phyloP scores from a whole-genome alignment of 2,113 vertebrate genomes.

The Danionella cerebrum region DNA sequence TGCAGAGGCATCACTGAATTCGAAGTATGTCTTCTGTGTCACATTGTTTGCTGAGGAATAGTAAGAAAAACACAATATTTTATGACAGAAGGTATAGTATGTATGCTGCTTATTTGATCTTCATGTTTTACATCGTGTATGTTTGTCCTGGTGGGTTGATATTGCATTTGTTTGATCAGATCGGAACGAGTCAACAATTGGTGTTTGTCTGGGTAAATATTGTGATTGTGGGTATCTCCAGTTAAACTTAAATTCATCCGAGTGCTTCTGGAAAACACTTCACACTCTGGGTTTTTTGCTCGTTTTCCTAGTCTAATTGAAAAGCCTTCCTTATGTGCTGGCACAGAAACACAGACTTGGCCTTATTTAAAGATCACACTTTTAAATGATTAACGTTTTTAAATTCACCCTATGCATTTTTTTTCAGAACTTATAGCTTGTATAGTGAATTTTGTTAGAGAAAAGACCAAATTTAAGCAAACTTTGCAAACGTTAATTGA shows the following conservation, averaged over 20 bases:
- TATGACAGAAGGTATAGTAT: neutral
- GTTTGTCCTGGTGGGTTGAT: neutral
- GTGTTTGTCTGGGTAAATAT: slow-evolving; percentile 26
- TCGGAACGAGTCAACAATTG: neutral
- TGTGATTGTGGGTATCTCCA: slow-evolving; percentile 4
- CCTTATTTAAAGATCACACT: too few relatives aligned
- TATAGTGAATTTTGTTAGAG: too few relatives aligned
- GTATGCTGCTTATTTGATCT: neutral
- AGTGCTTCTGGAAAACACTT: neutral
- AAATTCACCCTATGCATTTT: too few relatives aligned
- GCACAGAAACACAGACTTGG: too few relatives aligned
- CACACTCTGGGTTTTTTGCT: too few relatives aligned
- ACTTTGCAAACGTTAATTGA: too few relatives aligned
- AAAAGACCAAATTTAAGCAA: too few relatives aligned
- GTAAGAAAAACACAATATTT: neutral
- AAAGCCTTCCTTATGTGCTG: too few relatives aligned
- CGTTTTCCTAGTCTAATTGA: too few relatives aligned
- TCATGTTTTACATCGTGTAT: neutral
- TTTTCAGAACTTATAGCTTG: too few relatives aligned
- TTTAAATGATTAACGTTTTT: too few relatives aligned
- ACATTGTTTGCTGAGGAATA: slow-evolving; percentile 14
- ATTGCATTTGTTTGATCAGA: neutral
- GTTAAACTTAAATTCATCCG: too few relatives aligned
- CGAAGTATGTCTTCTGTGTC: slow-evolving; percentile 16
- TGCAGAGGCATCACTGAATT: slow-evolving; percentile 23